A percentile compares a stretch with the other conserved stretches of the same genome.
These are phyloP conservation scores for Triplophysa siluroides DNA, from an alignment of 2,113 vertebrate genomes.

Conservation along the genomic window DNA sequence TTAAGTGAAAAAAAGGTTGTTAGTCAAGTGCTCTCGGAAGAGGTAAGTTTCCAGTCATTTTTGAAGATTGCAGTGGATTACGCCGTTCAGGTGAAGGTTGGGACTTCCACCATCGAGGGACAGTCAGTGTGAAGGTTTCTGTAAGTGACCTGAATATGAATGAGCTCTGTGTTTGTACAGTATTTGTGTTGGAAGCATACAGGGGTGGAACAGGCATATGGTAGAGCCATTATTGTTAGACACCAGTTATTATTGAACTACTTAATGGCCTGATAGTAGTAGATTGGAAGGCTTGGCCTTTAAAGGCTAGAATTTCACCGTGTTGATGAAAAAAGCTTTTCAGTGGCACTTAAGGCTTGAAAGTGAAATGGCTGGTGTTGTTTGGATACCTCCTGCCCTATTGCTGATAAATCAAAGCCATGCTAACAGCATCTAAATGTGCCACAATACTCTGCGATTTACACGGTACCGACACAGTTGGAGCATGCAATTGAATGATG, in stretches of 20 bases:
- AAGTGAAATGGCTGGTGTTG: background rate
- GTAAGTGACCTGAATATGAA: background rate
- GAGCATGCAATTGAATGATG: background rate
- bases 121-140: no score
- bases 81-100: no score
- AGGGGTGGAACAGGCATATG: background rate
- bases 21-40: no score
- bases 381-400: background rate
- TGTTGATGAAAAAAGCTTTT: background rate
- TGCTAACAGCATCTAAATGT: conserved; percentile 1
- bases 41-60: no score
- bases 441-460: background rate
- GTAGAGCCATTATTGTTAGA: conserved; percentile 3
- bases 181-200: background rate
- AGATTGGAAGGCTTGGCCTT: conserved; percentile 7
- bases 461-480: background rate
- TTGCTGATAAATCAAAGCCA: conserved; percentile 2
- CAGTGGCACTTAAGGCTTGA: background rate
- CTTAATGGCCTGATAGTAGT: background rate
- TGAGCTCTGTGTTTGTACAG: background rate
- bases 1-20: no score
- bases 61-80: no score
- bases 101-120: no score
- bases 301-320: background rate
- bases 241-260: background rate